phyloP scores from a whole-genome alignment of 2,888 invertebrate genomes.

The Drosophila mercatorum region DNA sequence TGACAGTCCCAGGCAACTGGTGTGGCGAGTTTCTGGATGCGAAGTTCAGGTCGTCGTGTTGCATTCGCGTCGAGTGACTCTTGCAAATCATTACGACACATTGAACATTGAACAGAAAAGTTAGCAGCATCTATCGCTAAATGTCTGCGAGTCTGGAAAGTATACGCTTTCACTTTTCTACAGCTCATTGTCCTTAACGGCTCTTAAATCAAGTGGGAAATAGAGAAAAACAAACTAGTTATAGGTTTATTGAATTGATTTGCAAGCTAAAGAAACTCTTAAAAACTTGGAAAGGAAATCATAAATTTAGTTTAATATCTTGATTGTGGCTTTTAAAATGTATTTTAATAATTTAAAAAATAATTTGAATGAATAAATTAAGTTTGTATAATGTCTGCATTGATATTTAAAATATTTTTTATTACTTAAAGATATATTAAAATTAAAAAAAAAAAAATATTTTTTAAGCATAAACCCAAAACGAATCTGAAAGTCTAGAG shows the following conservation, averaged over 20 bases:
- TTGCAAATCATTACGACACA: slow-evolving; percentile 38
- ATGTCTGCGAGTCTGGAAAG: not conserved
- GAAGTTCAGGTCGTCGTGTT: slow-evolving; percentile 35
- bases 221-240: not conserved
- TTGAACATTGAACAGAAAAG: slow-evolving; percentile 16
- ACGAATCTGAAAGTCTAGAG: too few relatives aligned
- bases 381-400: too few relatives aligned
- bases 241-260: not conserved
- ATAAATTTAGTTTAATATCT: not conserved
- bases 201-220: slow-evolving; percentile 6
- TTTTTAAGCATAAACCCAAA: too few relatives aligned
- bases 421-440: too few relatives aligned
- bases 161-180: slow-evolving; percentile 28
- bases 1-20: slow-evolving; percentile 35
- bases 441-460: too few relatives aligned
- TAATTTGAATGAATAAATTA: too few relatives aligned
- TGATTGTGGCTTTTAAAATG: too few relatives aligned
- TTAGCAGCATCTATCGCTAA: slow-evolving; percentile 15
- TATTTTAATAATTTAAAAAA: too few relatives aligned
- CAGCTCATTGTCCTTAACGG: slow-evolving; percentile 19
- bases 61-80: slow-evolving; percentile 26
- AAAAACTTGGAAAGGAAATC: not conserved
- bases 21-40: slow-evolving; percentile 33
- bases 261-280: not conserved
- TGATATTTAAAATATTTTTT: too few relatives aligned